Evolutionary conservation across 2,113 vertebrate genomes (phyloP), one percentile per base, ranked within the genome.

Genomic region (Stercorarius parasiticus): DNA sequence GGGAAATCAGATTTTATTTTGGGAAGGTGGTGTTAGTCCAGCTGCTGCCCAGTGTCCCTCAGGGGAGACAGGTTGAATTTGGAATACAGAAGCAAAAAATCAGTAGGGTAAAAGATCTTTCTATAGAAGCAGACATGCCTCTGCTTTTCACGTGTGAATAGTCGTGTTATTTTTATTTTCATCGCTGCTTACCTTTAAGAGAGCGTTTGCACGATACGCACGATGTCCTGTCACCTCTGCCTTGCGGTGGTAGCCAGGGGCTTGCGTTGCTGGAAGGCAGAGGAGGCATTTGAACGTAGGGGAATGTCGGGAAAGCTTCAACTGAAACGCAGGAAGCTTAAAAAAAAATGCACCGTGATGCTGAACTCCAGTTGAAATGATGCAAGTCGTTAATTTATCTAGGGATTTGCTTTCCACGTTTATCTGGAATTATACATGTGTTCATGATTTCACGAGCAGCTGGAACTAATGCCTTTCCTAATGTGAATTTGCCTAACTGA

Each of bases 121-220:
- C 25, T 52, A 5, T 38, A 32, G 38, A 42, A 55, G 26, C 43
- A 90, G 29, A 43, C 1, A 3, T 4, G 15, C n/a, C 42, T 52
- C 30, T 61, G 77, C 34, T 55, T 38, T 61, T 49, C 59, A 17
- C 8, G 21, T 49, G 52, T 9, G 52, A 42, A 6, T 4, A 29
- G 40, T 25, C 43, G 4, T 6, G 14, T 26, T 17, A 2, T 16
- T 64, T 42, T 69, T 12, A 15, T 17, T 62, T 49, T 38, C 5
- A 5, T 53, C 12, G 2, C 43, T 21, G 53, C 59, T 67, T 20
- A 21, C 22, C 40, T 71, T 52, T 25, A 8, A 15, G 82, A 36
- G 59, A 25, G n/a, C 0, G 11, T 50, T 66, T 32, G 15, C 32
- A 1, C 21, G 30, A 13, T 7, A 9, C 2, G 9, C 42, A 16